These are phyloP conservation scores for Zaprionus camerounensis DNA, from an alignment of 1,140 invertebrate species.

Conservation along the genomic window DNA sequence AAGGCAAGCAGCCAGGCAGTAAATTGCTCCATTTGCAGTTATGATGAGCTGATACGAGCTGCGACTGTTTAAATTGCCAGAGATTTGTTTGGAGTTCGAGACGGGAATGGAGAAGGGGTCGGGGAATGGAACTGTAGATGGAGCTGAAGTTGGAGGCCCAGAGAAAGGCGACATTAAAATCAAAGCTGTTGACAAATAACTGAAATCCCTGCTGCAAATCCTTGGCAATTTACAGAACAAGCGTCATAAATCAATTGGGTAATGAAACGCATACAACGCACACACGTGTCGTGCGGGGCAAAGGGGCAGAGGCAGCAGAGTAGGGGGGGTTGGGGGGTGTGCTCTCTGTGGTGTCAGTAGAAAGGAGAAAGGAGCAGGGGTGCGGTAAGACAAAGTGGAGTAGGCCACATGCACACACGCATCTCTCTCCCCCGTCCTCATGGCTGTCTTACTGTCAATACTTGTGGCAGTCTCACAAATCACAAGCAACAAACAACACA, in stretches of 20 bases:
- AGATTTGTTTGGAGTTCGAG: neutral
- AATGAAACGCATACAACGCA: constrained; percentile 52
- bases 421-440: constrained; percentile 1
- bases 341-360: constrained; percentile 1
- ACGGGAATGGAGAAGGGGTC: no score
- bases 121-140: neutral
- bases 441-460: constrained; percentile 33
- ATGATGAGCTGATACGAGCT: constrained; percentile 17
- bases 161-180: constrained; percentile 44
- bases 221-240: constrained; percentile 58
- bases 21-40: constrained; percentile 25
- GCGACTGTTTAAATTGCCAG: neutral
- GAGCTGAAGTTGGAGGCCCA: neutral
- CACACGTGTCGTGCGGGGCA: constrained; percentile 35
- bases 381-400: constrained; percentile 36
- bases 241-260: constrained; percentile 60
- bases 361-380: neutral
- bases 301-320: neutral
- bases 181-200: constrained; percentile 62
- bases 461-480: constrained; percentile 43
- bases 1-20: constrained; percentile 10
- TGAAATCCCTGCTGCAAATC: constrained; percentile 55
- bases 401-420: constrained; percentile 28
- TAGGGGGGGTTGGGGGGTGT: neutral
- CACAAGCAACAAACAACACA: constrained; percentile 22